Conservation (phyloP, 1,140 invertebrate species). For the Drosophila ironensis region DNA sequence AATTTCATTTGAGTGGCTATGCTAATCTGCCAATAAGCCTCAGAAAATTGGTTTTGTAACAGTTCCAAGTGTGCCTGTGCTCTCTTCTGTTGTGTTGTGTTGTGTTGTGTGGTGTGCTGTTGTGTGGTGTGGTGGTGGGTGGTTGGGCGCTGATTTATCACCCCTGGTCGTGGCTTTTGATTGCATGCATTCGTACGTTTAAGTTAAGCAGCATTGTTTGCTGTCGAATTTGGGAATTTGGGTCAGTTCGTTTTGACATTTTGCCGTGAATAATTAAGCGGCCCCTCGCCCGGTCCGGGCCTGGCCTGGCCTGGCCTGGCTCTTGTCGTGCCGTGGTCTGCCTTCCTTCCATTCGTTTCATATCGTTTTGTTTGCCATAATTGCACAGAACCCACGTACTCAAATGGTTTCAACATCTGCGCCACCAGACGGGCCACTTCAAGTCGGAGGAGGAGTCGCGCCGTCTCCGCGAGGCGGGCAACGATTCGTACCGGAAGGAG, state of each 20-base stretch:
- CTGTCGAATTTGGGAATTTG: constrained; percentile 46
- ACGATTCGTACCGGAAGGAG: constrained; percentile 68
- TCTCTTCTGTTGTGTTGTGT: neutral
- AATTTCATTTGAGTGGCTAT: constrained; percentile 33
- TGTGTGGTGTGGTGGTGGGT: neutral
- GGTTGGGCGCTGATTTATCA: constrained; percentile 19
- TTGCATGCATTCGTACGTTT: constrained; percentile 54
- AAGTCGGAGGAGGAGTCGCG: constrained; percentile 69
- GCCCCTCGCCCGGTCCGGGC: too few species aligned
- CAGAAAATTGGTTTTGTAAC: constrained; percentile 23
- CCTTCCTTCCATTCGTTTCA: too few species aligned
- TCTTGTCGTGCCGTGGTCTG: too few species aligned
- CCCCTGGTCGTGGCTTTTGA: constrained; percentile 7
- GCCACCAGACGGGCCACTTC: constrained; percentile 55
- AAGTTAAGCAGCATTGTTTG: constrained; percentile 53
- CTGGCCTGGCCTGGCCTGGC: too few species aligned
- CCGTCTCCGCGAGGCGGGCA: constrained; percentile 64
- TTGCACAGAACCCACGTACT: constrained; percentile 55
- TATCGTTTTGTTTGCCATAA: too few species aligned
- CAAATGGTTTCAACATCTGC: constrained; percentile 70
- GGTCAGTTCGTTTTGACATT: constrained; percentile 56
- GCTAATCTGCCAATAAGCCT: constrained; percentile 19
- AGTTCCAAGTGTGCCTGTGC: neutral
- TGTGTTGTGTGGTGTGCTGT: neutral
- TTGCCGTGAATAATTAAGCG: constrained; percentile 62